Base-by-base conservation (phyloP, 2,888 invertebrate species). In the Hermodice carunculata region DNA sequence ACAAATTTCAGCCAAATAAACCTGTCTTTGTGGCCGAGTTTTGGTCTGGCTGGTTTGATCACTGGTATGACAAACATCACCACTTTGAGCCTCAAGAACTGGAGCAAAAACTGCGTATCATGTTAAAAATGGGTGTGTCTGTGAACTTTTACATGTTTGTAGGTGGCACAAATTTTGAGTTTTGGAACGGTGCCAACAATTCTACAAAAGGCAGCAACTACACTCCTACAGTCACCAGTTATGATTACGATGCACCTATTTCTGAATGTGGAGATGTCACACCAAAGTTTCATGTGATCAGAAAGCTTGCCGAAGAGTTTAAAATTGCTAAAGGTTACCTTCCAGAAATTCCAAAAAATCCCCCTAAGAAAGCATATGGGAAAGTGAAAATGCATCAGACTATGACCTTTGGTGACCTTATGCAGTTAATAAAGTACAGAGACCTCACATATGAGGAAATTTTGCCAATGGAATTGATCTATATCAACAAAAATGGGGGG, bases 401-500 rank as follows among this genome's bases (percentile, higher is more conserved):
- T 0, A 43, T 66, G 34, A 19, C 49, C 17, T 34, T 48, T 17
- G 49, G 56, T 0, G 40, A 31, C 4, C 31, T 66, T 11, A 14
- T 58, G 19, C 2, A 26, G 11, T 37, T 43, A 24, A 1, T 46
- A 24, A 32, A 40, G 11, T 31, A 54, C 1, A 32, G 28, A 6
- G 32, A 17, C 6, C n/a, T n/a, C n/a, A n/a, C n/a, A n/a, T n/a
- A n/a, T n/a, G n/a, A n/a, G n/a, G n/a, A n/a, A n/a, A n/a, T n/a
- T n/a, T n/a, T n/a, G n/a, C n/a, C n/a, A n/a, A n/a, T n/a, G n/a
- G n/a, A n/a, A n/a, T n/a, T n/a, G 61, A 61, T 82, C 28, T 66
- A 74, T 40, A 85, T 78, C 42, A 75, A 74, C 24, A 64, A 57
- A 73, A 85, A 67, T 28, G 86, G 82, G 44, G 89, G 89, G 0